phyloP scores from a whole-genome alignment of 2,113 vertebrate species.

The Rhegmatorhina hoffmannsi region DNA sequence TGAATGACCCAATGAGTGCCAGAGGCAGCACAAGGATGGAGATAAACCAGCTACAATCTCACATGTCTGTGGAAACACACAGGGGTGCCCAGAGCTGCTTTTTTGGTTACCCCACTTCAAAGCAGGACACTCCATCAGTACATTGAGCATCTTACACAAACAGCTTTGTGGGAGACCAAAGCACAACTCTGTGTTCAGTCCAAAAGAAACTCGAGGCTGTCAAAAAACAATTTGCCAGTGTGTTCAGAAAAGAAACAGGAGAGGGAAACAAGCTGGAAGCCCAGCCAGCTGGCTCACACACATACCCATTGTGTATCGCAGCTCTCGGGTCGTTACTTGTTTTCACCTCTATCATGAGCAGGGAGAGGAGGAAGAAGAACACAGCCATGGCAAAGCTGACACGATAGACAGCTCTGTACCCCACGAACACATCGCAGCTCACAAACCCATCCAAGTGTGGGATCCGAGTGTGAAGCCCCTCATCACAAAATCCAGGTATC shows the following conservation, averaged over 20 bases:
- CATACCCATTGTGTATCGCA: constrained; percentile 91
- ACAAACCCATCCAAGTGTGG: constrained; percentile 65
- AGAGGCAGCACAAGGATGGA: rapidly evolving
- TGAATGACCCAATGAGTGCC: background rate
- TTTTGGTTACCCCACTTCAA: background rate
- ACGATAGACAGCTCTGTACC: constrained; percentile 93
- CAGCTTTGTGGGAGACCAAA: background rate
- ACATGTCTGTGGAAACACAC: background rate
- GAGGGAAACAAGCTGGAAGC: background rate
- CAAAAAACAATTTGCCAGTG: background rate
- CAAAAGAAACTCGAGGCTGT: background rate
- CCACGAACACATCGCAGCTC: constrained; percentile 87
- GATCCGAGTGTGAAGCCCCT: constrained; percentile 72
- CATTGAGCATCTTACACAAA: rapidly evolving
- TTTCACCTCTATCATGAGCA: constrained; percentile 88
- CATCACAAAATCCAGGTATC: constrained; percentile 94
- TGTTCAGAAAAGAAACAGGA: background rate
- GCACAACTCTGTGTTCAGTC: background rate
- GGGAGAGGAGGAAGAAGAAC: constrained; percentile 84
- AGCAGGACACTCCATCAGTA: background rate
- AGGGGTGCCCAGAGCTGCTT: background rate
- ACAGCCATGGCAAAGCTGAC: constrained; percentile 90
- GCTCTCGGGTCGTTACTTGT: constrained; percentile 88
- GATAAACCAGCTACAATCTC: background rate
- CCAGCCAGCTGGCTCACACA: background rate